Base-by-base conservation (phyloP, 2,888 invertebrate genomes). In the Andrena bucephala region DNA sequence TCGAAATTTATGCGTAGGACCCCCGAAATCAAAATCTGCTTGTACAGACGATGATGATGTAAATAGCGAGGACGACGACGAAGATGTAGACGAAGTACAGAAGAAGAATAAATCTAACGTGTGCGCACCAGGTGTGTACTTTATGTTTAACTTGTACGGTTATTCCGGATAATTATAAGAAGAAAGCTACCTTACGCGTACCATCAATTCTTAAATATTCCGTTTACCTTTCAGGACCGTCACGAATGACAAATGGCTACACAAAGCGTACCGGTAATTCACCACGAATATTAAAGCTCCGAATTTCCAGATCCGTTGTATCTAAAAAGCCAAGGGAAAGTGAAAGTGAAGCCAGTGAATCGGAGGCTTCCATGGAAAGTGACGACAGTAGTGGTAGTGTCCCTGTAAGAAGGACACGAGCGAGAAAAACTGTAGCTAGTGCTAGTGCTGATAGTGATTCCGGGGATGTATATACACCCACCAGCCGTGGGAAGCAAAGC, bases 401-500 rank as follows among this genome's bases (percentile, higher is more conserved):
- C 0, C 91, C 88, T 68, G 83, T 90, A 33, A 85, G 90, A 77
- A 87, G 85, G 70, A 91, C 90, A 66, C 87, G 91, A 85, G 92
- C 85, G 79, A 92, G 90, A 84, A 92, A 86, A 77, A 87, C 88
- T 80, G 90, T 88, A 83, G 87, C 86, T 36, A 89, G 88, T 81
- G 92, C 86, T 54, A 94, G 93, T 72, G 85, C 84, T 50, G 94
- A 94, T 48, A 94, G 94, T 77, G 95, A 95, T 88, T 95, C 95
- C 0, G 95, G 95, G 83, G 95, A 95, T 20, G 94, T 94, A 87
- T 95, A 95, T 85, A 95, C 95, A 74, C 95, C 95, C 8, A 94
- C 94, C 66, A 92, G 88, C 20, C 92, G 93, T 27, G 91, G 92
- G 5, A 94, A 93, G 66, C 92, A 92, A 67, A 91, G 91, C 10